phyloP scores from a whole-genome alignment of 2,888 invertebrate species.

The Itoplectis maculator region DNA sequence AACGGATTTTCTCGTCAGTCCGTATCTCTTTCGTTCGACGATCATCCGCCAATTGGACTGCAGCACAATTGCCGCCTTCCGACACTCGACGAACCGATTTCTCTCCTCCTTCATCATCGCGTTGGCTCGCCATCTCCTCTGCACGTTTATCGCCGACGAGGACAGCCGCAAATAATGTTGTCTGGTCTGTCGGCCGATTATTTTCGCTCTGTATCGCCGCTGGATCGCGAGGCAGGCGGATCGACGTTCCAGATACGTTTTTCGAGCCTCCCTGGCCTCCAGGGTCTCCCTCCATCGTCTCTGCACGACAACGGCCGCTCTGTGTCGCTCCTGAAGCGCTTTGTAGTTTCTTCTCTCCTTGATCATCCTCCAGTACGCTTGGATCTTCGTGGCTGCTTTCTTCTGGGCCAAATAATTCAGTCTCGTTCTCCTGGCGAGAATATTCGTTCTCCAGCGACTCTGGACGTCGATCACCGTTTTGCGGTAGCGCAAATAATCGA shows the following conservation, averaged over 20 bases:
- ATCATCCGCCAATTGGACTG: constrained; percentile 72
- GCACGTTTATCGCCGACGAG: constrained; percentile 79
- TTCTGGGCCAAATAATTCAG: constrained; percentile 75
- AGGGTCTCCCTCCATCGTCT: constrained; percentile 77
- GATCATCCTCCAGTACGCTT: constrained; percentile 73
- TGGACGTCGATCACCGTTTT: constrained; percentile 74
- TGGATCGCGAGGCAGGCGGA: constrained; percentile 65
- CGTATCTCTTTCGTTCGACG: constrained; percentile 44
- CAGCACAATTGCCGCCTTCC: constrained; percentile 76
- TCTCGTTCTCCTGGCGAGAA: constrained; percentile 74
- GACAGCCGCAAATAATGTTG: constrained; percentile 75
- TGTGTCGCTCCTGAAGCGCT: constrained; percentile 33
- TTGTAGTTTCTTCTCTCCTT: constrained; percentile 58
- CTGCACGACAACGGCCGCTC: constrained; percentile 73
- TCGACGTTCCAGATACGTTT: constrained; percentile 46
- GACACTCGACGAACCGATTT: constrained; percentile 40
- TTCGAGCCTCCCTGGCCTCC: constrained; percentile 65
- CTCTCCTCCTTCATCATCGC: constrained; percentile 66
- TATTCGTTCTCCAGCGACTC: constrained; percentile 76
- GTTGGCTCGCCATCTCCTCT: constrained; percentile 82
- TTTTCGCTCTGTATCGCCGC: constrained; percentile 79
- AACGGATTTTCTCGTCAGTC: constrained; percentile 71
- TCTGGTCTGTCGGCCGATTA: constrained; percentile 73
- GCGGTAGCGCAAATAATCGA: constrained; percentile 61
- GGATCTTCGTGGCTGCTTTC: constrained; percentile 79